Evolutionary conservation across 1,140 invertebrate genomes (phyloP).

Genomic region (Polyergus mexicanus): DNA sequence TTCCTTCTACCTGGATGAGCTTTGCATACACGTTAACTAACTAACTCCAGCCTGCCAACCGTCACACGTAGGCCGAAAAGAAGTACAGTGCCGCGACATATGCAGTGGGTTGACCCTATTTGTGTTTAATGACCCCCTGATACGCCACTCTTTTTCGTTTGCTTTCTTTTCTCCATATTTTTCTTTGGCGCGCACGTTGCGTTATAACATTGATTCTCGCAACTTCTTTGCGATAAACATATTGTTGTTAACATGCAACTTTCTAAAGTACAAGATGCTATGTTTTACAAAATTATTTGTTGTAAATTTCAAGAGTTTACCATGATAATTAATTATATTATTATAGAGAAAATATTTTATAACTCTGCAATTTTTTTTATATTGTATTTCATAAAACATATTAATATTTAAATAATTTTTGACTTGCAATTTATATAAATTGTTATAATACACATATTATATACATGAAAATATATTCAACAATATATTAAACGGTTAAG

Average conservation of each 20-base stretch:
- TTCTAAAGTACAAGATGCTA: not conserved
- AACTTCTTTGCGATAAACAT: not conserved
- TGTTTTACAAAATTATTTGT: not conserved
- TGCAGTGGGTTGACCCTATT: conserved; percentile 79
- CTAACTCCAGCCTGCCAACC: conserved; percentile 70
- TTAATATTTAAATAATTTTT: not conserved
- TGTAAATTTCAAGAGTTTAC: not conserved
- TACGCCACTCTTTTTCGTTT: conserved; percentile 66
- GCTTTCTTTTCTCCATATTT: conserved; percentile 48
- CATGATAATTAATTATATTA: not conserved
- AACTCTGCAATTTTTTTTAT: not conserved
- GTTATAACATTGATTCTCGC: not conserved
- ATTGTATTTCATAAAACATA: not conserved
- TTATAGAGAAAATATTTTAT: not conserved
- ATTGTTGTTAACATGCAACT: not conserved
- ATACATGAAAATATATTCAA: not conserved
- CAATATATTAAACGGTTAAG: not conserved
- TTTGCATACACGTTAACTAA: conserved; percentile 83
- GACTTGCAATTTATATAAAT: not conserved
- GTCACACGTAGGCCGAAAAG: conserved; percentile 60
- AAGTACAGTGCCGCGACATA: conserved; percentile 76
- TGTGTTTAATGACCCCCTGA: conserved; percentile 79
- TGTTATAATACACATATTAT: not conserved
- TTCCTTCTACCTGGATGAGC: conserved; percentile 74
- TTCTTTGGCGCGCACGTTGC: conserved; percentile 20